Evolutionary conservation across 2,113 vertebrate genomes (phyloP).

Genomic region (Xenopus borealis): DNA sequence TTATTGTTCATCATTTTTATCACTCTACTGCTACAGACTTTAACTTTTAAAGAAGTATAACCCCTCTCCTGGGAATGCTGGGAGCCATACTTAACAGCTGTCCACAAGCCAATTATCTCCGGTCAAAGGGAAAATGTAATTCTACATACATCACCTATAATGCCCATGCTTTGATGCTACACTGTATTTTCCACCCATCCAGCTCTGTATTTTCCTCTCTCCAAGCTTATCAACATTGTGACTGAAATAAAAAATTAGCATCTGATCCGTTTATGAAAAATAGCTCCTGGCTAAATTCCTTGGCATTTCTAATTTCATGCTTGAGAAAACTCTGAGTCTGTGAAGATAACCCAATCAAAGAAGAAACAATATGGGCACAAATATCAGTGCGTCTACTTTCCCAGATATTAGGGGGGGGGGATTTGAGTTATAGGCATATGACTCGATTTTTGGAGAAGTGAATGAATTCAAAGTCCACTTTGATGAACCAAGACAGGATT

Average conservation of each 20-base stretch:
- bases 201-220: not conserved
- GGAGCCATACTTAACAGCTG: no score
- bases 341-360: slow-evolving; percentile 37
- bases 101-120: no score
- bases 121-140: no score
- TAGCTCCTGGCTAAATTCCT: slow-evolving; percentile 39
- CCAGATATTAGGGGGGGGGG: no score
- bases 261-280: slow-evolving; percentile 37
- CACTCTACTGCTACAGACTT: no score
- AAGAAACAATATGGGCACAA: slow-evolving; percentile 13
- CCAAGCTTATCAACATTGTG: not conserved
- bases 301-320: slow-evolving; percentile 42
- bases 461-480: no score
- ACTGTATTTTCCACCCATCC: not conserved
- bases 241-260: slow-evolving; percentile 24
- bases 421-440: no score
- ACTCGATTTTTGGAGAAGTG: no score
- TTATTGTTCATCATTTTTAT: no score
- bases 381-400: not conserved
- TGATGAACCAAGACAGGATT: not conserved
- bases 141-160: not conserved
- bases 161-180: not conserved
- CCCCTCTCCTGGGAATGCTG: no score
- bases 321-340: slow-evolving; percentile 29
- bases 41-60: no score